phyloP scores from a whole-genome alignment of 1,140 invertebrate species.

The Nasonia longicornis region DNA sequence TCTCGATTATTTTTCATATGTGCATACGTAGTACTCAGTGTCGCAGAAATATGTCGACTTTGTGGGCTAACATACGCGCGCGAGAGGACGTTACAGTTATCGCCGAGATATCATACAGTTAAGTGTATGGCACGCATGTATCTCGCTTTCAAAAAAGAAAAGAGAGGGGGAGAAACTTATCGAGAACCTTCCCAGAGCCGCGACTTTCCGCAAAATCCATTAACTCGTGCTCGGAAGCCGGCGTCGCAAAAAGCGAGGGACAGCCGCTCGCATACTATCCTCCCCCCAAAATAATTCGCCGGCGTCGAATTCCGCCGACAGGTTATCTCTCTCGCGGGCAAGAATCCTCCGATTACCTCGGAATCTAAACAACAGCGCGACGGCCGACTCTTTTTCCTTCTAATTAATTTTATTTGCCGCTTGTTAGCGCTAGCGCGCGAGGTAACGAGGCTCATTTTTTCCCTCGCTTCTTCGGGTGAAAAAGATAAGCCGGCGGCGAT shows the following conservation, averaged over 20 bases:
- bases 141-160: neutral
- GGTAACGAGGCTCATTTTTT: neutral
- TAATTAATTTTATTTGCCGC: constrained; percentile 38
- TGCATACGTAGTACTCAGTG: too few species aligned
- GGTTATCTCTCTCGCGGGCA: neutral
- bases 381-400: neutral
- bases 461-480: neutral
- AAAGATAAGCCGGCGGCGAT: neutral
- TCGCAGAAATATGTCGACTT: too few species aligned
- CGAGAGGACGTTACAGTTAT: too few species aligned
- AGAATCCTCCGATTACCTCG: constrained; percentile 15
- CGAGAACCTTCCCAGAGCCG: neutral
- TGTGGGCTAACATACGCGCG: too few species aligned
- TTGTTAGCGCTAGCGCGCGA: neutral
- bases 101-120: neutral
- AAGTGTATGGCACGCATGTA: neutral
- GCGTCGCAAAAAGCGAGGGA: neutral
- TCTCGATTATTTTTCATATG: neutral
- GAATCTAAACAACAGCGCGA: constrained; percentile 31
- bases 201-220: constrained; percentile 19
- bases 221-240: neutral
- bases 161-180: neutral
- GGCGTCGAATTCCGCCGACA: constrained; percentile 20
- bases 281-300: constrained; percentile 29
- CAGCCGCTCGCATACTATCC: too few species aligned